phyloP scores from a whole-genome alignment of 1,140 invertebrate genomes.

The Zaprionus nigranus region DNA sequence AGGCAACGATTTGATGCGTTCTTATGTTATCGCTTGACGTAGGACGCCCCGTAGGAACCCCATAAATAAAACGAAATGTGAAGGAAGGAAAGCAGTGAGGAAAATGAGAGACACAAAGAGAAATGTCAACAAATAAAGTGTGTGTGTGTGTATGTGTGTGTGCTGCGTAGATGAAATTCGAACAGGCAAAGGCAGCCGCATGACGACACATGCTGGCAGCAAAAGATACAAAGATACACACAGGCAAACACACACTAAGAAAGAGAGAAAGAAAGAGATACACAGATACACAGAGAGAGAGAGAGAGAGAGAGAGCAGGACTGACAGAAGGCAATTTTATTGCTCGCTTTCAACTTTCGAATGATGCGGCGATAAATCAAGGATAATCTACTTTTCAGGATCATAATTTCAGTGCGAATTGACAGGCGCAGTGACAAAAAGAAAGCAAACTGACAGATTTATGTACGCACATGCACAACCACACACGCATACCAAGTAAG shows the following conservation, averaged over 20 bases:
- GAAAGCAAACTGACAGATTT: constrained; percentile 84
- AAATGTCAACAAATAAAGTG: constrained; percentile 77
- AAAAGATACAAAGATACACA: constrained; percentile 74
- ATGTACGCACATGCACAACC: constrained; percentile 72
- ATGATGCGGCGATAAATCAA: constrained; percentile 84
- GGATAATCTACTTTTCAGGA: constrained; percentile 85
- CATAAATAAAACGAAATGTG: constrained; percentile 68
- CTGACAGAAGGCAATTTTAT: constrained; percentile 61
- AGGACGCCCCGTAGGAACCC: constrained; percentile 13
- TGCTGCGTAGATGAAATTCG: constrained; percentile 35
- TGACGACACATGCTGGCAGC: constrained; percentile 74
- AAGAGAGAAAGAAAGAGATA: not conserved
- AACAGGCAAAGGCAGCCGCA: constrained; percentile 27
- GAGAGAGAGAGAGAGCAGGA: not conserved
- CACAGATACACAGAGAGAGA: not conserved
- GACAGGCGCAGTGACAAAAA: constrained; percentile 83
- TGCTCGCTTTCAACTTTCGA: constrained; percentile 74
- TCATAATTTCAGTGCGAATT: constrained; percentile 84
- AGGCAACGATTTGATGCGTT: constrained; percentile 69
- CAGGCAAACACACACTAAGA: not conserved
- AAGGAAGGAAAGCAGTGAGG: constrained; percentile 21
- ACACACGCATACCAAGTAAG: constrained; percentile 35
- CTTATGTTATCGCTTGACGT: constrained; percentile 48
- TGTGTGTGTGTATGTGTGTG: constrained; percentile 51
- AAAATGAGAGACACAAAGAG: constrained; percentile 27